Evolutionary conservation across 35 echinoderm and acorn worm genomes (phyloP), one percentile per base, ranked within the genome.

Genomic region (Amphiura filiformis): DNA sequence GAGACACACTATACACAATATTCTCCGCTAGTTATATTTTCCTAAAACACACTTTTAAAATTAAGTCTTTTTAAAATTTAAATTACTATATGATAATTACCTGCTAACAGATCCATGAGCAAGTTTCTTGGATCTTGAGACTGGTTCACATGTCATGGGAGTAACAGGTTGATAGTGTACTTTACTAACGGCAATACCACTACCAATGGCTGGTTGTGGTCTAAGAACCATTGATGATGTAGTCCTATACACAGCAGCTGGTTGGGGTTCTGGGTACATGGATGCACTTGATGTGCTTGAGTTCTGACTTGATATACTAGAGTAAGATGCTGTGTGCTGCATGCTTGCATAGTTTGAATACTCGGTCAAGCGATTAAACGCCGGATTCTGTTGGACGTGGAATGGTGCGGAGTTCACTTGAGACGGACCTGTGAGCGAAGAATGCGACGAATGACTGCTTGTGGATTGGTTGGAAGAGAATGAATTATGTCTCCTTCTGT

Each of bases 121-220:
- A 22, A 64, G 86, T 37, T 91, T 92, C 86, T 96, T 96, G 18
- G 82, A 78, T 31, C 86, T 87, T 44, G 90, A 88, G n/a, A 99
- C 96, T 22, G 96, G 92, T 82, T 99, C 96, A 78, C 96, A 99
- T 33, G 96, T 95, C 96, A 99, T 99, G 36, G 93, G 92, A 31
- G 83, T 87, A 26, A 88, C 93, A 13, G 96, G 96, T 56, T 93
- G 92, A 64, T 99, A 99, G 42, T 95, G 93, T 38, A 88, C 85
- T 56, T 99, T 99, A 80, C 93, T 99, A 78, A 94, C 93, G 22
- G 93, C 96, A 82, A 94, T 95, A 34, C 83, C 90, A 65, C 93
- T 92, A 26, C 92, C 93, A 82, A 91, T 95, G 14, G 93, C 81
- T 20, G 89, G 95, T 32, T 91, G 93, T 0, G 96, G 87, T 30